Evolutionary conservation across 2,888 invertebrate species (phyloP), one percentile per base, ranked within the genome.

Genomic region (Allolobophora icterica): DNA sequence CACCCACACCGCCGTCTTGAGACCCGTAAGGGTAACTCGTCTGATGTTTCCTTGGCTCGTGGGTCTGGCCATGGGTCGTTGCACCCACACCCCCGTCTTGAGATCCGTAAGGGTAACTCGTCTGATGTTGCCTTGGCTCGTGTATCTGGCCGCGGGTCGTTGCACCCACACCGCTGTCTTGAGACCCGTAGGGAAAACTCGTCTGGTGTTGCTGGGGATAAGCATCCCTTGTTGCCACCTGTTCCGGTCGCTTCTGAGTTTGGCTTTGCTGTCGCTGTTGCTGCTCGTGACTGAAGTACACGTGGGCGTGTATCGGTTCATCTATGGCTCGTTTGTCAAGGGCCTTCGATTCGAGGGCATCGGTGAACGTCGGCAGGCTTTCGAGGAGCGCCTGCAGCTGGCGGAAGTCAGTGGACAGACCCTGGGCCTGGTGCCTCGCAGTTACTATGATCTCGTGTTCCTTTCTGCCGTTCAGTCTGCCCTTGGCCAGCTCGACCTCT

Each of bases 281-380:
- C 1, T 83, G 58, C 15, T 91, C 90, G 24, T 91, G 91, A 34
- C 90, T 84, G 83, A 92, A 92, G 90, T 91, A 92, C 15, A 90
- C 90, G 89, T 91, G 91, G 5, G 91, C 91, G 84, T 91, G 91
- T 17, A 91, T 92, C 58, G 91, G 92, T 90, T 92, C 90, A 42
- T 91, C 91, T 11, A 92, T 84, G 52, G 71, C 91, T 38, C 91
- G 30, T 40, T 45, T 89, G 35, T 91, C 91, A 34, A 84, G 40
- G 71, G 45, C 90, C 71, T 91, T 87, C 17, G 91, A 90, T 38
- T 84, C 91, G 34, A 58, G 40, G 84, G 91, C 89, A 71, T 92
- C 92, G 17, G 92, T 91, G 90, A 93, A 93, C 30, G 92, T 92
- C 19, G 93, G 93, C 91, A 93, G 90, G n/a, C 91, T 90, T 33